Conservation (phyloP, 1,140 invertebrate genomes). For the Orchestia grillus region DNA sequence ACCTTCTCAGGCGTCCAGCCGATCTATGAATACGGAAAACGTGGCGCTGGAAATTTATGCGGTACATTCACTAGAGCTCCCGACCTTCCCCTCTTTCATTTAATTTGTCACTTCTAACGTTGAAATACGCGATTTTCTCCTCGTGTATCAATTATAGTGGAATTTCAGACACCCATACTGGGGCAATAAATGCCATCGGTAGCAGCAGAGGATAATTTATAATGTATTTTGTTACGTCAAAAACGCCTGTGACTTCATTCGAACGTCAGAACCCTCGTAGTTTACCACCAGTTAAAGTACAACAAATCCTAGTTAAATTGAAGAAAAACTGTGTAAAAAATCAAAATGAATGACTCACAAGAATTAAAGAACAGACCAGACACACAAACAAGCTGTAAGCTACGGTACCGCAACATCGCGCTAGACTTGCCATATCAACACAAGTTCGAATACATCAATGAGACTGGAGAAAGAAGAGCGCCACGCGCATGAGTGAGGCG, state of each 20-base stretch:
- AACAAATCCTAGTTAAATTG: neutral
- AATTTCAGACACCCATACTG: too few species aligned
- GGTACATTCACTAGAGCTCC: too few species aligned
- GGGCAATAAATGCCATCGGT: too few species aligned
- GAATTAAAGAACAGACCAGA: neutral
- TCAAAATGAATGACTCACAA: neutral
- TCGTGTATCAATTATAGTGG: too few species aligned
- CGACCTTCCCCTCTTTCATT: too few species aligned
- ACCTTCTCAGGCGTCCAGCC: conserved; percentile 89
- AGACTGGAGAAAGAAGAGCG: neutral
- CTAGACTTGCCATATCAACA: neutral
- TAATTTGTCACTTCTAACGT: too few species aligned
- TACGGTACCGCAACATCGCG: neutral
- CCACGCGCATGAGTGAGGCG: neutral
- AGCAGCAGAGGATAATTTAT: too few species aligned
- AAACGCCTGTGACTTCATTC: too few species aligned
- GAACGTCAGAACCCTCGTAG: too few species aligned
- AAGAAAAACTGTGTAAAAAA: neutral
- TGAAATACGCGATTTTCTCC: too few species aligned
- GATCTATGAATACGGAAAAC: conserved; percentile 72
- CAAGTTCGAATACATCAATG: neutral
- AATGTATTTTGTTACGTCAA: too few species aligned
- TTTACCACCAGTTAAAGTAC: too few species aligned
- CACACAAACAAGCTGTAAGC: neutral
- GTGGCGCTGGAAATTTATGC: neutral